Conservation (phyloP, 2,113 vertebrate genomes). For the Urocynchramus pylzowi region DNA sequence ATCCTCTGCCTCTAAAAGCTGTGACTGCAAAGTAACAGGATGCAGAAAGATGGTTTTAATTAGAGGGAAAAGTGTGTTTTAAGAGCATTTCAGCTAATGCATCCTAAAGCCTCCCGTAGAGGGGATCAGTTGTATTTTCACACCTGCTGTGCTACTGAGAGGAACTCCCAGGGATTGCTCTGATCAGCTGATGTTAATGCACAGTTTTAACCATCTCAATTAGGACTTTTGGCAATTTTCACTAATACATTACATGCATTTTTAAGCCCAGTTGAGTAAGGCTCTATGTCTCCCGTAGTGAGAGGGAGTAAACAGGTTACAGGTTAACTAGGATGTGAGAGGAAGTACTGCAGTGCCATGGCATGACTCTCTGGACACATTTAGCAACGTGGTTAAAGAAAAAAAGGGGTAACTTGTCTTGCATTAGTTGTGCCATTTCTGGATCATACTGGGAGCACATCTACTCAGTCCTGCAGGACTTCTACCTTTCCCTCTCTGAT, state of each 20-base stretch:
- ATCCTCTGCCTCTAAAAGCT: background rate
- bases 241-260: background rate
- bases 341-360: background rate
- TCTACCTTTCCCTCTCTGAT: background rate
- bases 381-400: background rate
- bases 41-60: background rate
- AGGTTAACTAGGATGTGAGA: background rate
- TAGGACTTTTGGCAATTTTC: background rate
- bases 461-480: background rate
- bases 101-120: background rate
- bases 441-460: background rate
- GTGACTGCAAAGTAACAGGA: background rate
- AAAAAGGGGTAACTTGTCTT: background rate
- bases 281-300: background rate
- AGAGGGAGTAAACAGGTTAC: background rate
- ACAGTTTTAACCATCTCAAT: background rate
- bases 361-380: background rate
- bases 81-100: background rate
- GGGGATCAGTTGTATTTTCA: background rate
- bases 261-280: background rate
- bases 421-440: background rate
- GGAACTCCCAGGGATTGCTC: background rate
- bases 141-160: background rate
- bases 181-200: background rate
- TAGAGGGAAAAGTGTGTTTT: constrained; percentile 8